Base-by-base conservation (phyloP, 2,797 vertebrate species). In the Orestias chungarensis region DNA sequence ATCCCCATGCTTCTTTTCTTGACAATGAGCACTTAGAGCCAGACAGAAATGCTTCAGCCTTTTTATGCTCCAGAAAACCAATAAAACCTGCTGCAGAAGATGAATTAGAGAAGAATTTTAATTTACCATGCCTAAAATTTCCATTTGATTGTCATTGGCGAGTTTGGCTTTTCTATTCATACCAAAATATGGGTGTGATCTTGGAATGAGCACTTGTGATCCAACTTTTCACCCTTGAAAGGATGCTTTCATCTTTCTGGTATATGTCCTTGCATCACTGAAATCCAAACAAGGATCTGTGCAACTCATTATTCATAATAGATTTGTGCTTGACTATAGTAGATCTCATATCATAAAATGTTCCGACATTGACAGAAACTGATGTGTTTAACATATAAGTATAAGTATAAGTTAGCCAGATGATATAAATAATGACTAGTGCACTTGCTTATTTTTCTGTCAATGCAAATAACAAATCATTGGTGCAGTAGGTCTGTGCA, bases 161-260 rank as follows among this genome's bases (percentile, higher is more conserved):
- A 78, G 84, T 82, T 86, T 82, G 81, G 85, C 74, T 88, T 91
- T 93, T 91, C 90, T 87, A 91, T 76, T 75, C 76, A 47, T 3
- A 64, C 68, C 74, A 76, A 70, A 88, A 86, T 87, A 78, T 68
- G 55, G 79, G 75, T 47, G 52, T 76, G 25, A 62, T 82, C 81
- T 82, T 82, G 88, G 89, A 91, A 91, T 83, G 76, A 83, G 77
- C 74, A 76, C 74, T 85, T 83, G 73, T 43, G 85, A 86, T 85
- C 76, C 74, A 74, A 83, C 54, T 43, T 70, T 87, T 85, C 43
- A 84, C 81, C 74, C 82, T n/a, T n/a, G n/a, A 64, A 75, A 87
- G 67, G 59, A 64, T 70, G 71, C 78, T 74, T 88, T 93, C 91
- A 90, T 88, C 87, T 8, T 66, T 59, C 73, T 85, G 87, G 86